A percentile compares a stretch with the other conserved stretches of the same genome.
These are phyloP conservation scores for Pemphredon lugubris DNA, from an alignment of 2,888 invertebrate genomes.

Conservation along the genomic window DNA sequence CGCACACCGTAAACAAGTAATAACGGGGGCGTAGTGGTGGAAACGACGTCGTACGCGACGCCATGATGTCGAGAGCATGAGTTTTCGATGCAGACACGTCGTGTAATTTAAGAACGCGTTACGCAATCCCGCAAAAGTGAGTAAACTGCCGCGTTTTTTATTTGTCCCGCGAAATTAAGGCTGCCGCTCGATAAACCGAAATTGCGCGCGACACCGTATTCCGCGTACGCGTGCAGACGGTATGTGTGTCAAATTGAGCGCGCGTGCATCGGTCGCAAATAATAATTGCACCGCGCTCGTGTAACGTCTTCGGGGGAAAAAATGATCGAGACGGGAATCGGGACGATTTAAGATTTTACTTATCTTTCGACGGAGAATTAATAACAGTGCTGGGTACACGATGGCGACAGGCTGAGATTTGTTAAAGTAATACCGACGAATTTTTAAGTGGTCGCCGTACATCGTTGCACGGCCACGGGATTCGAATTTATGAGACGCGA, in stretches of 20 bases:
- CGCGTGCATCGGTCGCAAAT: neutral
- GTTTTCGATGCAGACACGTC: conserved; percentile 44
- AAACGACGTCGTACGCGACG: conserved; percentile 4
- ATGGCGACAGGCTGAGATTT: neutral
- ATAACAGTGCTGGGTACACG: neutral
- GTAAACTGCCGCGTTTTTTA: conserved; percentile 9
- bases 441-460: neutral
- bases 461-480: too few relatives aligned
- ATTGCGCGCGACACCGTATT: neutral
- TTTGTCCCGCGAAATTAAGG: conserved; percentile 6
- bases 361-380: neutral
- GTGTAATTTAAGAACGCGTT: conserved; percentile 17
- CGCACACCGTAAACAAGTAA: too few relatives aligned
- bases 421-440: neutral
- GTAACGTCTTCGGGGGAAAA: neutral
- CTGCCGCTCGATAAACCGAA: neutral
- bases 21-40: too few relatives aligned
- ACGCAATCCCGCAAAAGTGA: conserved; percentile 20
- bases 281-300: neutral
- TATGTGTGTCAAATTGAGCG: neutral
- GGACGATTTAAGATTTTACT: conserved; percentile 6
- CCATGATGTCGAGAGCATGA: conserved; percentile 26
- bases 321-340: neutral
- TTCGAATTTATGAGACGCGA: too few relatives aligned
- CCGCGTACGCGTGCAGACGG: neutral